Base-by-base conservation (phyloP, 2,888 invertebrate species). In the Drosophila pseudotakahashii region DNA sequence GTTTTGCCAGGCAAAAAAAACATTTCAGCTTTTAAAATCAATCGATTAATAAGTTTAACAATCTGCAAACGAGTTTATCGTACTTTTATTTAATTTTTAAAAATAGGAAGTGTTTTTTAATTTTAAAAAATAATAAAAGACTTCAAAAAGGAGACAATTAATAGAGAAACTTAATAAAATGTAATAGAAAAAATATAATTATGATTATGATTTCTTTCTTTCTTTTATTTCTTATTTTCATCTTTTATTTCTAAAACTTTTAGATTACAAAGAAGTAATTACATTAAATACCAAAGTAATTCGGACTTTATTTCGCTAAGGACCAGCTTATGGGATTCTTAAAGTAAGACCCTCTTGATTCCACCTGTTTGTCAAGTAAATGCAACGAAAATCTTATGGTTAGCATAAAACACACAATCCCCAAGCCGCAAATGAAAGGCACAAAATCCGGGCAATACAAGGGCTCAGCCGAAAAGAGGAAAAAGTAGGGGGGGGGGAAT, bases 391-490 rank as follows among this genome's bases (percentile, higher is more conserved):
- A 62, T 75, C 75, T 64, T 80, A 67, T 59, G 78, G 52, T 61
- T 63, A 57, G 57, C 78, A 77, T 77, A 79, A 81, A 82, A 69
- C 69, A 75, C 75, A 79, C 83, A 77, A 75, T 70, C 61, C 78
- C 54, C 67, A 67, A 77, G 66, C 73, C 80, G 68, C 74, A 74
- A 74, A 76, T 79, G 76, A 81, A 79, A 81, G 70, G 76, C 77
- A 70, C 78, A 59, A 78, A 76, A 76, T 81, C 79, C 73, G 42
- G 66, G 42, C 71, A 52, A 74, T 51, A 81, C 77, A 71, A 51
- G 57, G 47, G 47, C 48, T 59, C 73, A 59, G 50, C 13, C 55
- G 36, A 32, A 60, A 59, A 37, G 32, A 10, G 11, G 19, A 16
- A 30, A 30, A 59, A 30, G 39, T 32, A 41, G 7, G 48, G 23